Percentiles rank a stretch among this genome's conserved stretches.
Evolutionary conservation across 1,140 invertebrate genomes (phyloP).

Genomic region (Drosophila teissieri): DNA sequence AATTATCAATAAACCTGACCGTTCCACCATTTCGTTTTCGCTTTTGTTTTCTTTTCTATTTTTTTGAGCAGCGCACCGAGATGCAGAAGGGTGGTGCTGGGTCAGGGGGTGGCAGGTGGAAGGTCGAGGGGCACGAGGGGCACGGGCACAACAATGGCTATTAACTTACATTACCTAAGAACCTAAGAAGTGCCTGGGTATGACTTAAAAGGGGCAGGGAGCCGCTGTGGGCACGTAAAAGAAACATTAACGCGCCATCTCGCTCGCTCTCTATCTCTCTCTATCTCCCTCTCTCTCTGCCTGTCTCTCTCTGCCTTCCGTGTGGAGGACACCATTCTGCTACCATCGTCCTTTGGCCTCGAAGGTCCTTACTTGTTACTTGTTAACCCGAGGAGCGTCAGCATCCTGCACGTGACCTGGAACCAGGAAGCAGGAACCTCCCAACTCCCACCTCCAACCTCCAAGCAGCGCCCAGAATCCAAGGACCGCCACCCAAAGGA

Average conservation of each 20-base stretch:
- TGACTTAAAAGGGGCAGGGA: not conserved
- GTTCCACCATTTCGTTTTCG: constrained; percentile 45
- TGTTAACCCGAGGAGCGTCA: constrained; percentile 65
- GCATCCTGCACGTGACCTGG: constrained; percentile 63
- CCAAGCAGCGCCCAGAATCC: not conserved
- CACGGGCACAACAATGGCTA: constrained; percentile 64
- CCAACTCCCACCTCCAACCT: not conserved
- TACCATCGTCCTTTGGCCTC: not conserved
- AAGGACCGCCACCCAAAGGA: not conserved
- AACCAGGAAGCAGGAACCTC: constrained; percentile 11
- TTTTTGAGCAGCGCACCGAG: not conserved
- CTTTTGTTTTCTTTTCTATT: not conserved
- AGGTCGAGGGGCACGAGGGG: constrained; percentile 31
- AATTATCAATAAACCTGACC: constrained; percentile 78
- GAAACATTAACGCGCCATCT: constrained; percentile 74
- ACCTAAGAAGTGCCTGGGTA: constrained; percentile 61
- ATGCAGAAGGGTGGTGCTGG: not conserved
- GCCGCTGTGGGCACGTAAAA: constrained; percentile 66
- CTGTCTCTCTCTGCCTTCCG: not conserved
- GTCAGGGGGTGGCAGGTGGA: not conserved
- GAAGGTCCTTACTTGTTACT: constrained; percentile 38
- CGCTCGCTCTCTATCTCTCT: not conserved
- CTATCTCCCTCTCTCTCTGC: too few species aligned
- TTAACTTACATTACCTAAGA: constrained; percentile 79
- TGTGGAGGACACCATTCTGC: not conserved